Evolutionary conservation across 2,113 vertebrate species (phyloP), one percentile per base, ranked within the genome.

Genomic region (Pomatostomus ruficeps): DNA sequence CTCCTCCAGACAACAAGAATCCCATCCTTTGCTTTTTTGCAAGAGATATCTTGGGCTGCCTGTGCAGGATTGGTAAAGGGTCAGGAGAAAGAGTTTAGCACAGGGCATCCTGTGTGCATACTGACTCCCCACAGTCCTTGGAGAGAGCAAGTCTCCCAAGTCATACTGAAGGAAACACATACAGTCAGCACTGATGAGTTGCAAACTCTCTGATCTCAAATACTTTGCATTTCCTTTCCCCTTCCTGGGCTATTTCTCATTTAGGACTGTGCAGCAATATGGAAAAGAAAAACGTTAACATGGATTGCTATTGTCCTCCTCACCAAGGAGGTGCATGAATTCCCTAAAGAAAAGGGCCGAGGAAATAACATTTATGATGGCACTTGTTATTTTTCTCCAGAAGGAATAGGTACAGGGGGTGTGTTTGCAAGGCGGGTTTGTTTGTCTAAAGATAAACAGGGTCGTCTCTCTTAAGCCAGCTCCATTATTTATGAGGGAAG

Each of bases 361-460:
- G 66, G 68, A 85, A 79, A 62, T 10, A 61, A 48, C 25, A 24
- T 62, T 73, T 88, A 57, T 1, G 6, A 70, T 0, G 1, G 46
- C 10, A 12, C 35, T 90, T 76, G 29, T 62, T 88, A 49, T 80
- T 88, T 95, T 88, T 61, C 49, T 88, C 66, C 38, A 49, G 62
- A 19, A 66, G 71, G 54, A 82, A 48, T 40, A 94, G 67, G 88
- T 45, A 59, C 0, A 28, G 52, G 31, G 20, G 28, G 63, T 70
- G 42, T 62, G 75, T 96, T 88, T 43, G 43, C 63, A 90, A 70
- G 82, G 36, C 1, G 0, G 49, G 38, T 68, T 75, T 85, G 93
- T 94, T 95, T 95, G 81, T 59, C 61, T 85, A 52, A 81, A 91
- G 87, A 84, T 83, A 88, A 84, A 89, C 81, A 85, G 75, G 52